Base-by-base conservation (phyloP, 2,888 invertebrate species). In the Torymus aiolomorphi region DNA sequence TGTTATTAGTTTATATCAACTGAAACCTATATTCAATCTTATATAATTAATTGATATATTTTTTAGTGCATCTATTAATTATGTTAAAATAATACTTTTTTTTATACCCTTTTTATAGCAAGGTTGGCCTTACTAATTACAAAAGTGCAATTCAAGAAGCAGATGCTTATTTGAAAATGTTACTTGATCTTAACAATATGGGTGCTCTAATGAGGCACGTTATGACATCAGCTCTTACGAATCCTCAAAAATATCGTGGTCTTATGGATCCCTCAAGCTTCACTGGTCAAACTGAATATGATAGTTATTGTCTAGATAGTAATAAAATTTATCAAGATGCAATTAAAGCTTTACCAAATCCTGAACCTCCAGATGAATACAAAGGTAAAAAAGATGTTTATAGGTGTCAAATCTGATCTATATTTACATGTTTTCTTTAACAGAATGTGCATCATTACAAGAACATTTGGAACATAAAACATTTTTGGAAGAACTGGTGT, bases 111-210 rank as follows among this genome's bases (percentile, higher is more conserved):
- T 54, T 59, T 82, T 77, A 54, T 57, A 84, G 84, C 61, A 83
- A 83, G 82, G 80, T 82, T 18, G 83, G 82, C 16, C 73, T 72
- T 20, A 88, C 94, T 8, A 94, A 95, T 88, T 94, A 94, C 88
- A 92, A 93, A 83, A 92, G 92, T 85, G 95, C 95, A 31, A 95
- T 97, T 83, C 95, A 95, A 88, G 95, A 96, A 87, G 96, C 97
- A 78, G 97, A 98, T 90, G 93, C 94, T 80, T 98, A 95, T 91
- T 94, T 98, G 80, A 95, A 95, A 84, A 97, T 98, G 95, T 91
- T 98, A 81, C 95, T 98, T 91, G 97, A 97, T 89, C 94, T 98
- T 86, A 97, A 97, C 91, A 97, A 97, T 88, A 97, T 98, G 97
- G 98, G 98, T 56, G 97, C 97, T 84, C 94, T 98, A 83, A 98